Base-by-base conservation (phyloP, 2,113 vertebrate species). In the Piaya cayana region DNA sequence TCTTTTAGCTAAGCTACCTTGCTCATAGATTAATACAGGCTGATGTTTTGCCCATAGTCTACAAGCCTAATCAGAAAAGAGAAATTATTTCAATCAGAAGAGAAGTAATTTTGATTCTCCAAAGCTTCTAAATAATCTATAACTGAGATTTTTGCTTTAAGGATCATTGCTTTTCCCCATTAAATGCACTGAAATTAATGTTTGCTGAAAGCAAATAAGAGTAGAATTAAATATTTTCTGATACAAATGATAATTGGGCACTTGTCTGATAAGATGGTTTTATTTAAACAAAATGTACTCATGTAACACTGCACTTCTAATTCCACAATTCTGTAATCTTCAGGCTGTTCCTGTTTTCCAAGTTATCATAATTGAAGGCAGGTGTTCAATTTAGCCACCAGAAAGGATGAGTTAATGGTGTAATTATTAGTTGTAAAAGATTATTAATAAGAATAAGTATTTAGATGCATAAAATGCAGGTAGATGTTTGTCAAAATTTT, bases 231-330 rank as follows among this genome's bases (percentile, higher is more conserved):
- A 93, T 93, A 91, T 91, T 95, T 96, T 96, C 86, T 93, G 85
- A 95, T 93, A 95, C 53, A 97, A 95, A 95, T 96, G 56, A 93
- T 96, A 97, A 97, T 92, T 94, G 83, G 85, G 50, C 77, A 88
- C 92, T 97, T 95, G 75, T 93, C 71, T 95, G 64, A 86, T 92
- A 93, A 89, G 90, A 91, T 72, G 75, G 64, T 83, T 95, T 95
- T 92, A 80, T 96, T 96, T 95, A 91, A 97, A 95, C 81, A 92
- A 94, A 96, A 92, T 80, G 4, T 77, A 81, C 62, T 88, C 16
- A 14, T 86, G 42, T 76, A 78, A 84, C 42, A 29, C n/a, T 75
- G 36, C 68, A 76, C 82, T 94, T 88, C 80, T 2, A 0, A 83
- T 92, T 91, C 65, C 52, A 63, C 22, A 92, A 65, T 88, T 47